These are phyloP conservation scores for Campylomormyrus tamandua DNA, from an alignment of 2,113 vertebrate genomes.

Conservation along the genomic window DNA sequence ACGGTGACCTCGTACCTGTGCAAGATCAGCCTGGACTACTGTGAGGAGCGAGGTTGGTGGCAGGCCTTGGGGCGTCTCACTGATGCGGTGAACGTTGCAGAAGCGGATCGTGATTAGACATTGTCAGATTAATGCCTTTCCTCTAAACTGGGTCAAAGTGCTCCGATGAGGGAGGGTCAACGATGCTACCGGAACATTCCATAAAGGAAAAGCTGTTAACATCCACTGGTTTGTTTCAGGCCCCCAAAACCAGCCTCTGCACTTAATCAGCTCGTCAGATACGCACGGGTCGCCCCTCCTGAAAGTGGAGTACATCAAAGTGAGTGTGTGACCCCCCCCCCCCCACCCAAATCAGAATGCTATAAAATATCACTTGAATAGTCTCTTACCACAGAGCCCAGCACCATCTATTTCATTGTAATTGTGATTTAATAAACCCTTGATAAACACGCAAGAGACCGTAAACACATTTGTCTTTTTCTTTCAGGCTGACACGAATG, in stretches of 20 bases:
- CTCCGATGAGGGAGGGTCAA: background rate
- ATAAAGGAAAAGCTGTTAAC: background rate
- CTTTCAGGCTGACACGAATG: constrained; percentile 72
- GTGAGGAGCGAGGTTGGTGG: constrained; percentile 66
- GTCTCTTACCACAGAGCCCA: background rate
- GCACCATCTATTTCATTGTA: background rate
- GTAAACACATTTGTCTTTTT: background rate
- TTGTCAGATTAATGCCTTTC: background rate
- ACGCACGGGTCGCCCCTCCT: constrained; percentile 74
- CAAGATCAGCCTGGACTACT: constrained; percentile 76
- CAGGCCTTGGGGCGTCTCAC: background rate
- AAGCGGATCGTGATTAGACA: background rate
- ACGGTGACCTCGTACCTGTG: constrained; percentile 72
- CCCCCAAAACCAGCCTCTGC: constrained; percentile 62
- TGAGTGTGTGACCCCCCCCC: constrained; percentile 36
- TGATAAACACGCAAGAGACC: background rate
- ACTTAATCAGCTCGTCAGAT: constrained; percentile 81
- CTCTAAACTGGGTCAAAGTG: background rate
- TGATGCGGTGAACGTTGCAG: background rate
- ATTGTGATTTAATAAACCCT: background rate
- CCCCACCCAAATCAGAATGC: background rate
- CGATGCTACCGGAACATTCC: background rate
- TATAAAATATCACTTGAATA: background rate
- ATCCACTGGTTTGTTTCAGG: constrained; percentile 51
- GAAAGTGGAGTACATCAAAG: constrained; percentile 86